Evolutionary conservation across 1,140 invertebrate genomes (phyloP), one percentile per base, ranked within the genome.

Genomic region (Brachionus sp.): DNA sequence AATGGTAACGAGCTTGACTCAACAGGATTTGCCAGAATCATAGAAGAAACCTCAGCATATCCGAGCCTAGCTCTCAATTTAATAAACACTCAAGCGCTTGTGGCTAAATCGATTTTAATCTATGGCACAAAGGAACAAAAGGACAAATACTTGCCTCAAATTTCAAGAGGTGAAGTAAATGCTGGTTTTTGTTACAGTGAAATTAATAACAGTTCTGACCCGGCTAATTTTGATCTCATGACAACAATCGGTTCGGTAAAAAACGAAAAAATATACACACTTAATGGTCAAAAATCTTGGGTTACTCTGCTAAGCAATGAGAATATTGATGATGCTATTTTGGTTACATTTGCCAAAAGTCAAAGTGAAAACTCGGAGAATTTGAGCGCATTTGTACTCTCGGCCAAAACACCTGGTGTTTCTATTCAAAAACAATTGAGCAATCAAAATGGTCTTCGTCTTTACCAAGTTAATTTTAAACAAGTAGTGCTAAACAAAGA

Each of bases 281-380:
- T 83, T 12, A 83, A 83, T 53, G 80, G 80, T 23, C 6, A 83
- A 57, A 83, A 83, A 23, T 46, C 80, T 25, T 73, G 42, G 62
- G 39, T 83, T n/a, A 12, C 46, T 23, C 16, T 80, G 37, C 13
- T 80, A 4, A 39, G 16, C n/a, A 62, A 25, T 9, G 77, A 66
- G 5, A 12, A 29, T 13, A 64, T 57, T 29, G 44, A 82, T 16
- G 62, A 83, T 16, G 35, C 42, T 70, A 0, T 44, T 25, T 68
- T 83, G 25, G 33, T 83, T 9, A 19, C 39, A 9, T 44, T 83
- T 68, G 57, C 62, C 37, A 64, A 44, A 39, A 82, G n/a, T 82
- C 19, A 44, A 12, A 66, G 19, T 53, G 35, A 44, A 5, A 66
- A 35, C 6, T 16, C 19, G 7, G 62, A 66, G 7, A 83, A 44